Base-by-base conservation (phyloP, 2,113 vertebrate species). In the Xiphorhynchus elegans region DNA sequence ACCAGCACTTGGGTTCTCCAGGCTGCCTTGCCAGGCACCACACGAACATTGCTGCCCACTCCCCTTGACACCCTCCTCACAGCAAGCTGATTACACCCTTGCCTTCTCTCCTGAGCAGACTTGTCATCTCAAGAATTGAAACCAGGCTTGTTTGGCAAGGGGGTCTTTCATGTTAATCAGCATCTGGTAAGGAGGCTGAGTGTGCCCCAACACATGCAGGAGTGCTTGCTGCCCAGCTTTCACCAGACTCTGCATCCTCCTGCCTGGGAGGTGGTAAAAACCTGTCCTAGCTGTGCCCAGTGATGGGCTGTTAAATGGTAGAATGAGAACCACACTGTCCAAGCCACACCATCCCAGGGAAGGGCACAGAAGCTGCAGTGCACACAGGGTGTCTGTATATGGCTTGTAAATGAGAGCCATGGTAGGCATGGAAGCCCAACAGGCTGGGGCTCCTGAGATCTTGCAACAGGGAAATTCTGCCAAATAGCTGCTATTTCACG, bases 31-130 rank as follows among this genome's bases (percentile, higher is more conserved):
- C 9, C 4, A 24, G 52, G 52, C 47, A 70, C 40, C 13, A 1
- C 73, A 24, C 23, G 2, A 1, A 23, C 26, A 15, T n/a, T 16
- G 37, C 77, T 44, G 52, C 87, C 73, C 12, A 0, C 17, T 50
- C 60, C 35, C 17, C 0, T 0, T 31, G 35, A 29, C 46, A 26
- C 53, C 59, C 58, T 68, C 9, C 0, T 9, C 20, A 3, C 0
- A 0, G 9, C 26, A 21, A 62, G n/a, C 55, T 1, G 0, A 21
- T 46, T 55, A 23, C 33, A 19, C 29, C 56, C 47, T 86, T 28
- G 55, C 55, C 17, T 64, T 60, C 81, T 69, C 64, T 40, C 26
- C 13, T 9, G 26, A 52, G 26, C 69, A 87, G n/a, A 49, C 40
- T 4, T 35, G 24, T n/a, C 37, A 4, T 39, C 55, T 50, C 81